phyloP scores from a whole-genome alignment of 2,797 vertebrate genomes.

The Scarus forsteni region DNA sequence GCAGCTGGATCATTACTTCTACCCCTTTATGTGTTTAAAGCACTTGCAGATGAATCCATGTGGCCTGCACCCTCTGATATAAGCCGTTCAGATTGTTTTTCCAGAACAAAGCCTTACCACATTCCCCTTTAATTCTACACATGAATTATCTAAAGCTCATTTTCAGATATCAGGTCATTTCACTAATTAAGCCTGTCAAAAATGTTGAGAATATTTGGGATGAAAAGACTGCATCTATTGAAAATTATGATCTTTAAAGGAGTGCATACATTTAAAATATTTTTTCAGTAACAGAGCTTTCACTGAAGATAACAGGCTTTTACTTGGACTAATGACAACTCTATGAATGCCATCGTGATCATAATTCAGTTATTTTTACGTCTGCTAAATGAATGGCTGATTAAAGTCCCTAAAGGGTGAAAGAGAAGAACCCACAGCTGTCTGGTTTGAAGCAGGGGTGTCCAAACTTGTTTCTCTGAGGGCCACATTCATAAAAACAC shows the following conservation, averaged over 20 bases:
- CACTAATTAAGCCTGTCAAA: conserved; percentile 1
- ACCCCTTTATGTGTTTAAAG: conserved; percentile 47
- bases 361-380: conserved; percentile 11
- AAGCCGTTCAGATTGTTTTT: conserved; percentile 28
- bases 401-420: conserved; percentile 3
- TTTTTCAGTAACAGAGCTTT: conserved; percentile 4
- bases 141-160: conserved; percentile 5
- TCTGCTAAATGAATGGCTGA: neutral
- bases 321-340: neutral
- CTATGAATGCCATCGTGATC: conserved; percentile 24
- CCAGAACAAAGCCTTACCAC: conserved; percentile 34
- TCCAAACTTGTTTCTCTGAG: no score
- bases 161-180: conserved; percentile 23
- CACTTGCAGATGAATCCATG: conserved; percentile 42
- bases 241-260: neutral
- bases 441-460: neutral
- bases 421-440: conserved; percentile 11
- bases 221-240: conserved; percentile 15
- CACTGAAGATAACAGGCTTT: neutral
- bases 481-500: neutral
- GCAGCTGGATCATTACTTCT: conserved; percentile 30
- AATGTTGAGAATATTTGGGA: conserved; percentile 8
- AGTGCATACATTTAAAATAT: conserved; percentile 18
- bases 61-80: conserved; percentile 22
- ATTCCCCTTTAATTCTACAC: conserved; percentile 25